Evolutionary conservation across 2,113 vertebrate genomes (phyloP), one percentile per base, ranked within the genome.

Genomic region (Crotophaga sulcirostris): DNA sequence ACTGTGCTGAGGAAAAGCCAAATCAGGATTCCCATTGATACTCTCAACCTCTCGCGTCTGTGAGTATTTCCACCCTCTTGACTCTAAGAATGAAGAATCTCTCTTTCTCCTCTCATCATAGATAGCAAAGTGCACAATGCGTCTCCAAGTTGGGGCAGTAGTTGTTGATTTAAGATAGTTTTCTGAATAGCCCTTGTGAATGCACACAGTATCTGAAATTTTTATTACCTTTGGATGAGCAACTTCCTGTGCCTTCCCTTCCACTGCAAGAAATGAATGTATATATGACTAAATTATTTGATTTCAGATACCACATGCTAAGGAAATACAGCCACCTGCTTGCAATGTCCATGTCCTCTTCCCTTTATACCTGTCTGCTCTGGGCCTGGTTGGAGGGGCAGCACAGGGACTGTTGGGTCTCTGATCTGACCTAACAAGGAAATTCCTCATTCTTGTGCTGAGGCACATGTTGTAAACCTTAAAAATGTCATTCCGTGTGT

Each of bases 311-410:
- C 16, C 56, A 76, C 42, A 42, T 68, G 64, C 33, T 84, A 82
- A 83, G 44, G 21, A 79, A 62, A 8, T 55, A 52, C 1, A 20
- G 17, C 12, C 10, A 31, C 28, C 28, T 73, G 33, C 42, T 66
- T 74, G 11, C 13, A 84, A 51, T 2, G 5, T 63, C 74, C 62
- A 7, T 52, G 33, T 56, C 33, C 25, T 67, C 45, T 81, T 63
- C 55, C n/a, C 26, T 75, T 58, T 2, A 1, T n/a, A 12, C 49
- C 45, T 0, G 0, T 36, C n/a, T 83, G 36, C 24, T 66, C 40
- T 29, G 23, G 42, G 21, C 13, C 16, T 26, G 5, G 21, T 4
- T 55, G 69, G 38, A 91, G 52, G 18, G 13, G 38, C 8, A 26
- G 38, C 64, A 51, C 9, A 33, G 64, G 34, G 42, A 40, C 6